Base-by-base conservation (phyloP, 2,888 invertebrate genomes). In the Troglohyphantes excavatus region DNA sequence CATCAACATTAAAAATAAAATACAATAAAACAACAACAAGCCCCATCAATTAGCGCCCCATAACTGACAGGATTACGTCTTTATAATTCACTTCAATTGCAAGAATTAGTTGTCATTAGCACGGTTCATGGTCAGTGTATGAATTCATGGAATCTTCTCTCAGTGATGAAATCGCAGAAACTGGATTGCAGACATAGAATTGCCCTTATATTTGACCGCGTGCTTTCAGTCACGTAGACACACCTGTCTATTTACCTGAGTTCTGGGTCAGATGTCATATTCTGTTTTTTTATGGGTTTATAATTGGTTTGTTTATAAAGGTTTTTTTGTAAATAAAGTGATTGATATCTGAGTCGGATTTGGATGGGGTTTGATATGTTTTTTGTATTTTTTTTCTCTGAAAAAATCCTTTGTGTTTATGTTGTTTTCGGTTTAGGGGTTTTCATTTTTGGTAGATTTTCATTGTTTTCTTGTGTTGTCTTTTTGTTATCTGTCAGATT, bases 201-300 rank as follows among this genome's bases (percentile, higher is more conserved):
- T 73, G 83, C 61, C 82, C 70, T 82, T 53, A 27, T 5, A n/a
- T 33, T 23, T 39, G 33, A n/a, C 13, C 19, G 27, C 83, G 83
- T 83, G 83, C 13, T 43, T 46, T 19, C n/a, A 29, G 83, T 83
- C 83, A 83, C 83, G 83, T 83, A 83, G 46, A 27, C 83, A 73
- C 83, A 73, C 65, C 63, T 83, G 82, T 59, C 3, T 9, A 78
- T 65, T 59, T 17, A 33, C 39, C 23, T 9, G 9, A 19, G 61
- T 82, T 72, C 70, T 82, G 82, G 82, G 82, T 82, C 72, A 82
- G 21, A 13, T 59, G 61, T 33, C 43, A 23, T 29, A 21, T 53
- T 27, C 67, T 67, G 19, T 78, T 68, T 81, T 46, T 27, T 81
- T 68, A 11, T 13, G 19, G 11, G 29, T 68, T 53, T 53, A n/a